Percentiles rank a stretch among this genome's conserved stretches.
Conservation (phyloP, 2,113 vertebrate species). For the Montifringilla adamsi region DNA sequence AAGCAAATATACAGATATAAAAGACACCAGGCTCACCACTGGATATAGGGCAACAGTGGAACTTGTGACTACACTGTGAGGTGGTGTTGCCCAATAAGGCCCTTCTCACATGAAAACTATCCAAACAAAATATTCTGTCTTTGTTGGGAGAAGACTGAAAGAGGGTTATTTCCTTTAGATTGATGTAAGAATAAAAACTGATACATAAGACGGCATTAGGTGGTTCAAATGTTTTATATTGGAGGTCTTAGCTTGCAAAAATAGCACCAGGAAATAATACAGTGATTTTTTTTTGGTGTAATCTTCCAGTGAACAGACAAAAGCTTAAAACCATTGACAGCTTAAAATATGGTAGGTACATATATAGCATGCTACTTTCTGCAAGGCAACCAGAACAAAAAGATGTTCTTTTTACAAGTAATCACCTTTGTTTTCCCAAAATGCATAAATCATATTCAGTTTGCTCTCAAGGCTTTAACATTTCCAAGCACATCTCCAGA, state of each 20-base stretch:
- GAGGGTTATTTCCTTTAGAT: background rate
- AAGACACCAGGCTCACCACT: background rate
- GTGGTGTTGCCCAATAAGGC: background rate
- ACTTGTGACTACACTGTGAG: background rate
- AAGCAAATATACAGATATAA: background rate
- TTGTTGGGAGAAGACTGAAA: background rate
- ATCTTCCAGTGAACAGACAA: background rate
- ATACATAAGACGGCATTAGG: background rate
- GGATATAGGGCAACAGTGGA: background rate
- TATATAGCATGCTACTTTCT: background rate
- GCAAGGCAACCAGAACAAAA: background rate
- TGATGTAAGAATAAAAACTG: background rate
- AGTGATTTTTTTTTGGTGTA: background rate
- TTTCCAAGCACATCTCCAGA: background rate
- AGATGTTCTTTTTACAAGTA: background rate
- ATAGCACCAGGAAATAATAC: background rate
- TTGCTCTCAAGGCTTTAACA: background rate
- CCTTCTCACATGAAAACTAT: background rate
- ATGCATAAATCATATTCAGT: background rate
- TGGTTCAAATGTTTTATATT: background rate
- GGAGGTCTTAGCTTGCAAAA: background rate
- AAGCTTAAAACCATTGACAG: background rate
- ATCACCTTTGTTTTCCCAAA: background rate
- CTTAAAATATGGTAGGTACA: background rate
- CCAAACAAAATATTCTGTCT: background rate